Conservation (phyloP, 1,140 invertebrate species). For the Melipona quadrifasciata region DNA sequence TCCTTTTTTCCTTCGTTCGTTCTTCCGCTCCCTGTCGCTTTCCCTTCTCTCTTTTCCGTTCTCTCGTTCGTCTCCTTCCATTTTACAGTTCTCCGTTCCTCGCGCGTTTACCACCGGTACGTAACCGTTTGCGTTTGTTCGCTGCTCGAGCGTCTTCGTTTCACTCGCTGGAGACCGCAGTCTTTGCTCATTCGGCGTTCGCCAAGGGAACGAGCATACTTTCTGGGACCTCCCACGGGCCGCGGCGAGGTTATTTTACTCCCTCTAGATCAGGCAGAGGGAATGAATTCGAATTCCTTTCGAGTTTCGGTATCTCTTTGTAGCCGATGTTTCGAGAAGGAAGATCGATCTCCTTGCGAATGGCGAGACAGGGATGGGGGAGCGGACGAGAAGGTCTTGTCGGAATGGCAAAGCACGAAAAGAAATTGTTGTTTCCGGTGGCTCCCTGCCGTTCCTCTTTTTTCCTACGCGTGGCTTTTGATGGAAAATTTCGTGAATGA, state of each 20-base stretch:
- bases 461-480: not conserved
- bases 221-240: constrained; percentile 33
- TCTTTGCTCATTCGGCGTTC: not conserved
- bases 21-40: not conserved
- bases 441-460: not conserved
- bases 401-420: not conserved
- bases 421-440: not conserved
- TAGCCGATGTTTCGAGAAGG: constrained; percentile 10
- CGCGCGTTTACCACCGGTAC: not conserved
- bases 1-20: constrained; percentile 1
- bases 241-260: constrained; percentile 47
- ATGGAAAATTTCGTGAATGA: not conserved
- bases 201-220: not conserved
- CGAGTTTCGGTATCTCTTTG: constrained; percentile 50
- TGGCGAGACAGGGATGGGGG: too few relatives aligned
- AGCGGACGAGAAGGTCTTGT: not conserved
- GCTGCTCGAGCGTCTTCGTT: constrained; percentile 9
- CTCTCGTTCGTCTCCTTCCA: not conserved
- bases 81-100: not conserved
- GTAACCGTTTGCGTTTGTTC: not conserved
- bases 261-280: constrained; percentile 9
- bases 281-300: constrained; percentile 63
- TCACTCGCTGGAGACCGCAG: not conserved
- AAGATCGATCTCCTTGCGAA: constrained; percentile 18
- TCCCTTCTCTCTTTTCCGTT: not conserved